phyloP scores from a whole-genome alignment of 2,797 vertebrate species.

The Etheostoma nigrum region DNA sequence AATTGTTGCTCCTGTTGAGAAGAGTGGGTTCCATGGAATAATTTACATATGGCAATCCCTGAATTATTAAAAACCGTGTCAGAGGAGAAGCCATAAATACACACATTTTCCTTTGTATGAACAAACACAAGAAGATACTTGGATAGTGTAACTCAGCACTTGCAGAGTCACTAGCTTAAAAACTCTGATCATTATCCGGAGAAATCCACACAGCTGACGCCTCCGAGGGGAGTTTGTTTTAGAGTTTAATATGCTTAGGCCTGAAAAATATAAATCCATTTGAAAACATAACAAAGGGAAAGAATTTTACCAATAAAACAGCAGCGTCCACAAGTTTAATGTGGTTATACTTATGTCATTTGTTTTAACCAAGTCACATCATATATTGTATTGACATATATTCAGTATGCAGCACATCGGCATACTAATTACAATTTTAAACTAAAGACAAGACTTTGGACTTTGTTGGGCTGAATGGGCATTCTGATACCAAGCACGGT shows the following conservation, averaged over 20 bases:
- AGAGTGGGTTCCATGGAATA: constrained; percentile 46
- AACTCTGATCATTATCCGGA: constrained; percentile 51
- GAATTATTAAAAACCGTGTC: constrained; percentile 75
- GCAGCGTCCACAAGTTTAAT: constrained; percentile 14
- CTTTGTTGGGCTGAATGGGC: too few species aligned
- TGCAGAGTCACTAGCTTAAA: constrained; percentile 45
- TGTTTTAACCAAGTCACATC: constrained; percentile 11
- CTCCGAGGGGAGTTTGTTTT: constrained; percentile 41
- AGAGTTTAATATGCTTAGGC: constrained; percentile 17
- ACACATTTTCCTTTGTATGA: constrained; percentile 48
- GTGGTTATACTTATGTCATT: neutral
- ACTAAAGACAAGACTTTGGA: too few species aligned
- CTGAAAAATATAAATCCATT: constrained; percentile 33
- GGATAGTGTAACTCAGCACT: constrained; percentile 35
- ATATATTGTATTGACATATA: neutral
- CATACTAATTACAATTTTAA: too few species aligned
- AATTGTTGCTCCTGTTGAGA: constrained; percentile 66
- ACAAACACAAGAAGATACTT: constrained; percentile 28
- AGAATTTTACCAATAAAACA: constrained; percentile 8
- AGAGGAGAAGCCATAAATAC: constrained; percentile 51
- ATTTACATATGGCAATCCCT: constrained; percentile 72
- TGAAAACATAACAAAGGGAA: constrained; percentile 4
- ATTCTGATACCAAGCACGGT: too few species aligned
- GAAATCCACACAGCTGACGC: constrained; percentile 35
- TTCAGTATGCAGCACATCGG: too few species aligned